A percentile compares a stretch with the other conserved stretches of the same genome.
Conservation (phyloP, 1,140 invertebrate species). For the Xylocopa sonorina region DNA sequence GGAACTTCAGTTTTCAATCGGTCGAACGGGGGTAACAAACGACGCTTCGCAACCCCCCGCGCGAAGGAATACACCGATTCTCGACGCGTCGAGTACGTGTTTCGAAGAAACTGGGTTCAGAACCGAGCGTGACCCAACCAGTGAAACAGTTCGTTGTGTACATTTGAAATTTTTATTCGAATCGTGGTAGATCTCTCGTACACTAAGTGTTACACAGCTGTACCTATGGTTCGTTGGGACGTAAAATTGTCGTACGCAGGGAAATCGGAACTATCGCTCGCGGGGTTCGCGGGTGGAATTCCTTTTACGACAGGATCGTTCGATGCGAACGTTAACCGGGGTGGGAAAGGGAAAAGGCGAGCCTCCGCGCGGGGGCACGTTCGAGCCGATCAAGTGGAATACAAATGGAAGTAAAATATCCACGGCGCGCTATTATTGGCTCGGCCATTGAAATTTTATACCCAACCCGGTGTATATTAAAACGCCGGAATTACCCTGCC, state of each 20-base stretch:
- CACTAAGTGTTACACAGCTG: too few relatives aligned
- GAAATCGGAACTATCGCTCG: too few relatives aligned
- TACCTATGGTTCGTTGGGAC: too few relatives aligned
- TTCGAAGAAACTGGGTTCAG: neutral
- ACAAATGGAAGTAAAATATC: conserved; percentile 21
- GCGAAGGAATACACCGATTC: conserved; percentile 31
- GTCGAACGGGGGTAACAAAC: conserved; percentile 47
- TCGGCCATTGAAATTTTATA: conserved; percentile 25
- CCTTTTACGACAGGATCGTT: neutral
- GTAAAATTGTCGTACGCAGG: too few relatives aligned
- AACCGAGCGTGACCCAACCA: too few relatives aligned
- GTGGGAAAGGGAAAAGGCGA: neutral
- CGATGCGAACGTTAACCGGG: conserved; percentile 12
- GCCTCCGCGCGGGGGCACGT: neutral
- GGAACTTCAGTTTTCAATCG: conserved; percentile 58
- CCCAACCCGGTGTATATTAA: conserved; percentile 14
- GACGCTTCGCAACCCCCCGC: conserved; percentile 6
- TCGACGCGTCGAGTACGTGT: neutral
- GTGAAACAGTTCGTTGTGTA: too few relatives aligned
- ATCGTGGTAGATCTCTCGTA: too few relatives aligned
- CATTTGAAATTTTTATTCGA: too few relatives aligned
- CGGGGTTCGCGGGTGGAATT: too few relatives aligned
- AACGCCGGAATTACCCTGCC: conserved; percentile 1
- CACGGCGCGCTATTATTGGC: neutral
- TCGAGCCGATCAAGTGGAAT: conserved; percentile 11